Base-by-base conservation (phyloP, 2,797 vertebrate species). In the Nasua narica region DNA sequence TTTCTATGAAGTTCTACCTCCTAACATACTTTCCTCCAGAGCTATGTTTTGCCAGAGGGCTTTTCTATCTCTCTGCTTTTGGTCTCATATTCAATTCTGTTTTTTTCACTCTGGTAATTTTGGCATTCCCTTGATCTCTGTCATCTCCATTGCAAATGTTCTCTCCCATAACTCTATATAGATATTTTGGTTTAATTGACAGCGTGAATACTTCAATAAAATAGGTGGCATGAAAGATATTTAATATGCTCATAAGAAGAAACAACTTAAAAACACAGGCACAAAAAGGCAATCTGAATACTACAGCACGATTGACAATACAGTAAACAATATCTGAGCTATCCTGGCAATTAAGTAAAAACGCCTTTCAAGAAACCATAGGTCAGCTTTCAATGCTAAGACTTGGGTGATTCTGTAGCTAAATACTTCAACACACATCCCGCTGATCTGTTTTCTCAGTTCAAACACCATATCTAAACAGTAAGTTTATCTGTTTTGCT, bases 31-130 rank as follows among this genome's bases (percentile, higher is more conserved):
- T 23, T 1, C n/a, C 89, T 96, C 43, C 84, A 90, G 94, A 96
- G 56, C 85, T 40, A 7, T 76, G 78, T 52, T 96, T 94, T 97
- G 87, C 58, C 96, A 84, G 95, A 94, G 62, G 88, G 65, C 74
- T 95, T 70, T 94, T 95, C 76, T 43, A 87, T 93, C 85, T 95
- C 96, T 79, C 35, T 96, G 94, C 58, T 97, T 97, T 97, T 97
- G 62, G 92, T 90, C 84, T 98, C 88, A 96, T 97, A 88, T 98
- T 92, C 97, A 97, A 82, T 96, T 97, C 70, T 97, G 58, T 91
- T 97, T 98, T 96, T 78, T 83, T 96, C 96, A 87, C 58, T 97
- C 48, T 9, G 91, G 14, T 95, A 97, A 97, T 97, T 97, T 90
- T 97, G 90, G 56, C 18, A 97, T 91, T 69, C n/a, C 37, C 85